Conservation (phyloP, 2,113 vertebrate genomes). For the Ptilonorhynchus violaceus region DNA sequence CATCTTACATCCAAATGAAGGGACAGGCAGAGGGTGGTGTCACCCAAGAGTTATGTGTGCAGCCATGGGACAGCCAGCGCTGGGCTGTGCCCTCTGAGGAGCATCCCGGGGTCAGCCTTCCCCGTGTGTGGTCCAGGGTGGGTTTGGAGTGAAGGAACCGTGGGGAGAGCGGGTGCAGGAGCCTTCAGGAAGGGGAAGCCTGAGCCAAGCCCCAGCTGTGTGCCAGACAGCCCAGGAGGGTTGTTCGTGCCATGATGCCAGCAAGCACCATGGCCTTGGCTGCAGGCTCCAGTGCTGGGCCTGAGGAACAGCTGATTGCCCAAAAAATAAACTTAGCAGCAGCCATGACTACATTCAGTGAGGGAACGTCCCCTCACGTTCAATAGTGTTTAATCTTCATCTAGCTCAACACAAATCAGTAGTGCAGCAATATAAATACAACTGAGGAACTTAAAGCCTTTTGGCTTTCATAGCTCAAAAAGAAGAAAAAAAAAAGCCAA, state of each 20-base stretch:
- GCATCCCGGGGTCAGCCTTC: fast-evolving
- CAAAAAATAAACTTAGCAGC: constrained; percentile 3
- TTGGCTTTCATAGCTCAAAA: constrained; percentile 3
- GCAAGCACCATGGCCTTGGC: neutral
- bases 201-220: neutral
- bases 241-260: neutral
- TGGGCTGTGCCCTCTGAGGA: neutral
- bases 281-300: neutral
- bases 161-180: neutral
- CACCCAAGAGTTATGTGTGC: neutral
- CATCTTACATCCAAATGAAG: fast-evolving
- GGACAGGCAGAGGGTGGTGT: fast-evolving
- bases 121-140: neutral
- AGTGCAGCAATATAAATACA: constrained; percentile 74
- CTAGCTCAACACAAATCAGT: constrained; percentile 67
- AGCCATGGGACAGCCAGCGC: fast-evolving
- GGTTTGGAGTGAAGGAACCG: neutral
- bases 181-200: neutral
- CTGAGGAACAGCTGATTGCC: neutral
- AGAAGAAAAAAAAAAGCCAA: neutral
- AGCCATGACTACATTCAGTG: neutral
- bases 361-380: constrained; percentile 16
- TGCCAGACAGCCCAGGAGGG: neutral
- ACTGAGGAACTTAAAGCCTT: constrained; percentile 29
- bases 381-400: constrained; percentile 74